phyloP scores from a whole-genome alignment of 2,888 invertebrate species.

The Stenichneumon culpator region DNA sequence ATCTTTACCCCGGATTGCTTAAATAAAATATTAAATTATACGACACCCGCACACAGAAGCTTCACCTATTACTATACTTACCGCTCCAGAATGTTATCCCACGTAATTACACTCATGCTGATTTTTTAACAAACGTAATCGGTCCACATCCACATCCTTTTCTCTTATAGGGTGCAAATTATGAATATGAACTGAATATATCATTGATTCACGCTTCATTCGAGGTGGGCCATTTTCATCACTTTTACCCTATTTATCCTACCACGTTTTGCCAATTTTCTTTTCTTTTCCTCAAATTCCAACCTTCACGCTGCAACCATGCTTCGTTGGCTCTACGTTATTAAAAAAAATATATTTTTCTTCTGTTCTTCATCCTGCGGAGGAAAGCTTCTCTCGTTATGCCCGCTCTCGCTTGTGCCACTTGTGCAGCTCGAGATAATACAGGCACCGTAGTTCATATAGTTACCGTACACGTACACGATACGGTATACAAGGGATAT shows the following conservation, averaged over 20 bases:
- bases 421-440: constrained; percentile 14
- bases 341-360: not conserved
- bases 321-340: no score
- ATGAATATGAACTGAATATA: no score
- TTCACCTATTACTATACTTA: not conserved
- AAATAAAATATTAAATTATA: not conserved
- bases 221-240: no score
- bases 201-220: not conserved
- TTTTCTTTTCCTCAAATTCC: not conserved
- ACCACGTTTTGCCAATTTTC: not conserved
- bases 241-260: no score
- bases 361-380: constrained; percentile 21
- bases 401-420: constrained; percentile 17
- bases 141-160: no score
- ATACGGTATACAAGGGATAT: constrained; percentile 22
- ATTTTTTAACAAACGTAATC: not conserved
- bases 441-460: constrained; percentile 4
- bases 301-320: not conserved
- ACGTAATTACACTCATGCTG: not conserved
- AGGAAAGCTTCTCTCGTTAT: constrained; percentile 47
- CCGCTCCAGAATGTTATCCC: not conserved
- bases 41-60: not conserved
- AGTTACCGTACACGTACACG: constrained; percentile 7
- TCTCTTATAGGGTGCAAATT: no score
- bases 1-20: not conserved